Evolutionary conservation across 92 coral and sea anemone genomes (phyloP), one percentile per base, ranked within the genome.

Genomic region (Zoanthus sociatus): DNA sequence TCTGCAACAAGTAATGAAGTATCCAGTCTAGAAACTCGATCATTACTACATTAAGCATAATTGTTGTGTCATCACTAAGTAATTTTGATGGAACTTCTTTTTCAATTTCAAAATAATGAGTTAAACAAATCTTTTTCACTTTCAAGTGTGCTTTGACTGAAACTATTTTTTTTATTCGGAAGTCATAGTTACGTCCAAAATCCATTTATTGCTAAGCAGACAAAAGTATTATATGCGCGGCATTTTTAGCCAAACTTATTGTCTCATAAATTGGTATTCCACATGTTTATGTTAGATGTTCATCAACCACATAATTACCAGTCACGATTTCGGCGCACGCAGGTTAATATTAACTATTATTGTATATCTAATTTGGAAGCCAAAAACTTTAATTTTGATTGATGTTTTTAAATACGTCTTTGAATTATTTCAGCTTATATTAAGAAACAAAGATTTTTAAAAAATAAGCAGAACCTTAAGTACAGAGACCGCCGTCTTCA

Each of bases 21-120:
- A n/a, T 7, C 8, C 32, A 58, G 42, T 56, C 71, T 50, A 51
- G 68, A 78, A 78, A 78, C 42, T 45, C 26, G 26, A 26, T n/a
- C n/a, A 12, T 6, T 78, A 33, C 9, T 20, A 6, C 60, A 44
- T 53, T 15, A 46, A 15, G 4, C 60, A 45, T 81, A 20, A 81
- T 81, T 44, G 85, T 66, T 48, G 9, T 81, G 85, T 81, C 85
- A 81, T 66, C 85, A 68, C 85, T 81, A 64, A 81, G 46, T 81
- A 66, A 66, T 53, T 64, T 50, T 64, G 85, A 6, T 74, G 75
- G 21, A 81, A 6, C 66, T 58, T 81, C 76, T 13, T 47, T 66
- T 81, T 32, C 63, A 81, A 81, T 81, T 81, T 4, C 4, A 37
- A 37, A 64, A 66, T 67, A 81, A 81, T 66, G 44, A 47, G 46